Base-by-base conservation (phyloP, 2,888 invertebrate genomes). In the Oligia fasciuncula region DNA sequence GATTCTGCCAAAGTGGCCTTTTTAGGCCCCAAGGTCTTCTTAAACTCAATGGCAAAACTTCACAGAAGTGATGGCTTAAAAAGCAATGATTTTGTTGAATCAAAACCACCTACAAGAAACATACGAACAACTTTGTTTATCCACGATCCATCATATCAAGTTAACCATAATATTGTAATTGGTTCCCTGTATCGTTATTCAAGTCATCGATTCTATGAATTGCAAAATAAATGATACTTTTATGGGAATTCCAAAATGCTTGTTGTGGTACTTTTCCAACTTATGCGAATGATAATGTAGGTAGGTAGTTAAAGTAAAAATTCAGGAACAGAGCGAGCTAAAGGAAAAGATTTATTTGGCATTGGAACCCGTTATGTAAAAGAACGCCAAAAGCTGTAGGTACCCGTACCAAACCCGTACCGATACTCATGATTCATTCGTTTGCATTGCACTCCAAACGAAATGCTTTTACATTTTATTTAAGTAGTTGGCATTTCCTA, bases 311-410 rank as follows among this genome's bases (percentile, higher is more conserved):
- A 40, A 23, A 70, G 80, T 77, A 79, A 83, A 67, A 73, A 73
- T 35, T 54, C 71, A 73, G 51, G 60, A 66, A 29, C 69, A 65
- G 46, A 17, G 51, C 78, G 29, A 69, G 43, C 29, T 62, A 40
- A 81, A 69, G 66, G 74, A 80, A 86, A 87, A 78, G n/a, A 73
- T 80, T 87, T 78, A 81, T 83, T 86, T 80, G 80, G 76, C 81
- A 85, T 85, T 80, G 83, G 73, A 85, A 87, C 84, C 85, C 86
- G 87, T 90, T 88, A 87, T 76, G 60, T 40, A 76, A 85, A 87
- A 84, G 54, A 77, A 77, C 76, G 74, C 77, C 74, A 84, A 87
- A 89, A 87, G 83, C 83, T 77, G 80, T 77, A 29, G 29, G 29
- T 29, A 29, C 29, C 29, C 29, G 29, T 29, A 83, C 40, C 4